Evolutionary conservation across 2,888 invertebrate species (phyloP), one percentile per base, ranked within the genome.

Genomic region (Ichneumoninae sp.): DNA sequence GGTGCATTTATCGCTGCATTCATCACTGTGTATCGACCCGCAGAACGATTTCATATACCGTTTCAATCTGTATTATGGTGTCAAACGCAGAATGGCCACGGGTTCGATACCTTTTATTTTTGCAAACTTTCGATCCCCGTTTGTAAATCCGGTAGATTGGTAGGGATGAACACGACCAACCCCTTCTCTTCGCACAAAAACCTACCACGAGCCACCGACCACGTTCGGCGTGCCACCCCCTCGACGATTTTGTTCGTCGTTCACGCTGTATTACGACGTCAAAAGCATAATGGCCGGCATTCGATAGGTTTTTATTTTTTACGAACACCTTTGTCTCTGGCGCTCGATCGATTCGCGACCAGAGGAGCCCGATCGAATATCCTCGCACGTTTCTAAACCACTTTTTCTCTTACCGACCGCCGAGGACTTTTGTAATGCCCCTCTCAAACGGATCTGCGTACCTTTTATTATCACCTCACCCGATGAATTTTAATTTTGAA

Each of bases 51-150:
- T 40, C 70, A 68, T 73, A 44, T 70, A 47, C 30, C 76, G 70
- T 79, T 79, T 83, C 76, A 77, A 80, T 80, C 75, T 84, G 88
- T 85, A 85, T 86, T 85, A 82, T 79, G 82, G 87, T 75, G 86
- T 89, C 88, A 83, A 86, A 84, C 81, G 85, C 89, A 86, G 87
- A 84, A 77, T 76, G 36, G 44, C 69, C 71, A 47, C 36, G 7
- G 75, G 57, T 60, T 68, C 81, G 74, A 81, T 81, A 40, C 40
- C 65, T 84, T 87, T 30, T 63, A 63, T 63, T 63, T 63, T 30
- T 26, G 30, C 63, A 30, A 63, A 63, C 30, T 63, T 63, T 63
- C 8, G 63, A 33, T 63, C 13, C 13, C 6, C 3, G 63, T 63
- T 63, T 30, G 33, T 16, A 10, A 30, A 33, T 63, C 33, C n/a